phyloP scores from a whole-genome alignment of 2,113 vertebrate species.

The Indicator maculatus region DNA sequence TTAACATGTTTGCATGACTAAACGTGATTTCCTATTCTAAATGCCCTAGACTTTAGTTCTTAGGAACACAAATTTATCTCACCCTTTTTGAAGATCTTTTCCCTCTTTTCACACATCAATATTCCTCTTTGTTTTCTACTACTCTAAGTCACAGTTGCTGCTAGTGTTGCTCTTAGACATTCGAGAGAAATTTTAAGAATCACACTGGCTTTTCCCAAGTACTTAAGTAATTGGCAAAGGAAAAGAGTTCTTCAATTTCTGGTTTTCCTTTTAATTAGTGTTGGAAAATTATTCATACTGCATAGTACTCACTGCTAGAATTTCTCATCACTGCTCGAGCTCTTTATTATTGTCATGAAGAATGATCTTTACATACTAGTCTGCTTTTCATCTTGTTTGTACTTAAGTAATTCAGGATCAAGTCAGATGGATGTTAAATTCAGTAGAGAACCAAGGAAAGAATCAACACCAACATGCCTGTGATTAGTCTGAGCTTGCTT shows the following conservation, averaged over 20 bases:
- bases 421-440: not conserved
- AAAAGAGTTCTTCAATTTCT: not conserved
- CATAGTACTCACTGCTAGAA: not conserved
- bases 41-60: not conserved
- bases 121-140: slow-evolving; percentile 9
- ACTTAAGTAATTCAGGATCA: not conserved
- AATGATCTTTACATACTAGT: not conserved
- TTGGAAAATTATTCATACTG: not conserved
- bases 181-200: not conserved
- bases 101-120: not conserved
- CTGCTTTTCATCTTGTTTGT: not conserved
- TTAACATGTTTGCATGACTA: not conserved
- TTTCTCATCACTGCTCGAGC: not conserved
- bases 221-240: slow-evolving; percentile 6
- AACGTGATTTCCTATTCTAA: slow-evolving; percentile 15
- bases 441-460: not conserved
- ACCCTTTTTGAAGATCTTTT: not conserved
- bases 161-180: not conserved
- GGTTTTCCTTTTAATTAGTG: not conserved
- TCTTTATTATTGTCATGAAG: not conserved
- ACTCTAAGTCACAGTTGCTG: not conserved
- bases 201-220: not conserved
- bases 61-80: not conserved
- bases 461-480: not conserved
- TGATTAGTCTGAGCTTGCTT: not conserved